phyloP scores from a whole-genome alignment of 35 echinoderm and acorn worm genomes.

The Holothuria glaberrima region DNA sequence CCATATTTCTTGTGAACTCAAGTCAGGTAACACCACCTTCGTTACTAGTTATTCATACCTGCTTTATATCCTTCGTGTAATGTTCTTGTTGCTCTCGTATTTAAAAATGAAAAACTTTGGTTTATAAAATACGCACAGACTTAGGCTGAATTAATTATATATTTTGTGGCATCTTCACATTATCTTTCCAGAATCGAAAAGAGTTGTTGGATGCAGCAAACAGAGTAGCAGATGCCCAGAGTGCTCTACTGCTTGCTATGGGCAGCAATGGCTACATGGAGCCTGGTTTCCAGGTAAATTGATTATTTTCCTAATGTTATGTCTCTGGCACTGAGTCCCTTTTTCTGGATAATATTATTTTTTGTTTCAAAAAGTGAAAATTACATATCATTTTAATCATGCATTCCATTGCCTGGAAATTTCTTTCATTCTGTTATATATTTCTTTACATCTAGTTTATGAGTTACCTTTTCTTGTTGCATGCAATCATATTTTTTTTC shows the following conservation, averaged over 20 bases:
- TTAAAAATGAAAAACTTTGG: too few species aligned
- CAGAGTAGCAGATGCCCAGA: slow-evolving; percentile 85
- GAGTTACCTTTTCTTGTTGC: too few species aligned
- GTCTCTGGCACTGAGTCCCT: not conserved
- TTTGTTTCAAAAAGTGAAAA: not conserved
- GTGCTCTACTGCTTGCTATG: slow-evolving; percentile 71
- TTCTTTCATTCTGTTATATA: too few species aligned
- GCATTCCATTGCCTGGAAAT: not conserved
- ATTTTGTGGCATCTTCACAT: not conserved
- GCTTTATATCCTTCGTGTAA: too few species aligned
- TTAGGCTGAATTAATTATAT: too few species aligned
- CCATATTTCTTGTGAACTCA: too few species aligned
- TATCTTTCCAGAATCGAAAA: slow-evolving; percentile 74
- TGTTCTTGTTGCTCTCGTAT: too few species aligned
- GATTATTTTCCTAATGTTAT: not conserved
- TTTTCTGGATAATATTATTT: not conserved
- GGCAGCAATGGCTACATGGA: slow-evolving; percentile 87
- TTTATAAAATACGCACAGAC: too few species aligned
- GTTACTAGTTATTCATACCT: too few species aligned
- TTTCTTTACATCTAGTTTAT: too few species aligned
- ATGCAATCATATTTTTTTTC: too few species aligned
- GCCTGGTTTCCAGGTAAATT: slow-evolving; percentile 90
- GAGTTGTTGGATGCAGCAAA: slow-evolving; percentile 83
- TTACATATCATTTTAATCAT: not conserved
- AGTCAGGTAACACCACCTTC: too few species aligned